Conservation (phyloP, 2,888 invertebrate species). For the Agriotes lineatus region DNA sequence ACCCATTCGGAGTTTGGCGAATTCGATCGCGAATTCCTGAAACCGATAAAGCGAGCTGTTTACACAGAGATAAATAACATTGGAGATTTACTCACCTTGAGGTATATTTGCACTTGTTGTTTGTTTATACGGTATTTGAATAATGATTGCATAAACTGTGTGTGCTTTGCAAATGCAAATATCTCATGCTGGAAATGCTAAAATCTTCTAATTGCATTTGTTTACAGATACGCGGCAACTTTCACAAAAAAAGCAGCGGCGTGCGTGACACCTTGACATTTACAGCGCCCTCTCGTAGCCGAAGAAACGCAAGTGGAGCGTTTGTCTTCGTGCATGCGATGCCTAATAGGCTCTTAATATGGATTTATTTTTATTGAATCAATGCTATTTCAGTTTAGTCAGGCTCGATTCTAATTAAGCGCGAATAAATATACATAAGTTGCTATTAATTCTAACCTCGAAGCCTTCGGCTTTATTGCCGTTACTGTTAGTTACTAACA, state of each 20-base stretch:
- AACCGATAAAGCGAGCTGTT: slow-evolving; percentile 22
- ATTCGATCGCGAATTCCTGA: slow-evolving; percentile 14
- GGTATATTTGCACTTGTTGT: slow-evolving; percentile 32
- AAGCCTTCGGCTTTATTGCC: background rate
- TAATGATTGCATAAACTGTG: slow-evolving; percentile 37
- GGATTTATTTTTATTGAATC: background rate
- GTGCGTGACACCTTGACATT: slow-evolving; percentile 13
- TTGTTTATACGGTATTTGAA: slow-evolving; percentile 38
- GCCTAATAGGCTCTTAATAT: background rate
- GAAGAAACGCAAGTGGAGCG: background rate
- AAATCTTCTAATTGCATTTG: slow-evolving; percentile 36
- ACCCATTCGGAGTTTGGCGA: slow-evolving; percentile 9
- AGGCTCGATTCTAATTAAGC: background rate
- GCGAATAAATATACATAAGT: background rate
- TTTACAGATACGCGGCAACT: slow-evolving; percentile 3
- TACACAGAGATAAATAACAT: slow-evolving; percentile 31
- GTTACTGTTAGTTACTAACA: background rate
- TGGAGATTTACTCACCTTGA: slow-evolving; percentile 39
- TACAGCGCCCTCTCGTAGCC: background rate
- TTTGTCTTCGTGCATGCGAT: background rate
- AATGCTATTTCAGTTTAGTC: background rate
- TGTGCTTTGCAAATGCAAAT: slow-evolving; percentile 33
- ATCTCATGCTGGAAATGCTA: slow-evolving; percentile 28
- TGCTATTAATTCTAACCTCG: background rate
- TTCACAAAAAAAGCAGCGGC: slow-evolving; percentile 5